These are phyloP conservation scores for Conus ventricosus DNA, from an alignment of 1,140 invertebrate species.

Conservation along the genomic window DNA sequence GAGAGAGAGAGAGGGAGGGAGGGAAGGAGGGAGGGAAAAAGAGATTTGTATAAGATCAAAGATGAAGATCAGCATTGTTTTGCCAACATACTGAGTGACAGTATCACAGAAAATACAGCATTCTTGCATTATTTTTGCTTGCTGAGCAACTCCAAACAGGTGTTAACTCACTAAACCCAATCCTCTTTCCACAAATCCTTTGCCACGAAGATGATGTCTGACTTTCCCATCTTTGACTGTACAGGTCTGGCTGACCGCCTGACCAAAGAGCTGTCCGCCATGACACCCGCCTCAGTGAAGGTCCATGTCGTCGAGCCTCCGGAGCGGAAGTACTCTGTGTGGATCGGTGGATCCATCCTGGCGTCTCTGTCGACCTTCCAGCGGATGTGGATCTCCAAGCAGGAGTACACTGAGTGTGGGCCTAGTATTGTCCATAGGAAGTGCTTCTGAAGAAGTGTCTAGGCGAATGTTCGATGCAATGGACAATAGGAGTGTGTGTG, in stretches of 20 bases:
- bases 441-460: constrained; percentile 48
- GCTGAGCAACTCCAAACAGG: background rate
- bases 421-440: constrained; percentile 83
- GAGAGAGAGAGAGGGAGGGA: background rate
- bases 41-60: background rate
- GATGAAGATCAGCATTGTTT: too few species aligned
- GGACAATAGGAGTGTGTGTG: background rate
- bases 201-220: background rate
- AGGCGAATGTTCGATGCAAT: background rate
- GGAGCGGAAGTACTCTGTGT: constrained; percentile 70
- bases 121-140: background rate
- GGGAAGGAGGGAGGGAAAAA: background rate
- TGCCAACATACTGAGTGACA: too few species aligned
- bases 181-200: background rate
- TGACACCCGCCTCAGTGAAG: constrained; percentile 84
- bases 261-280: constrained; percentile 84
- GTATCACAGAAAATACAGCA: background rate
- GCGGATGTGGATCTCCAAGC: constrained; percentile 78
- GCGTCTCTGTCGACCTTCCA: constrained; percentile 81
- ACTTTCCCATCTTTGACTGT: background rate
- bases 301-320: constrained; percentile 84
- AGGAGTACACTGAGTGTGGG: constrained; percentile 86
- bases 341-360: constrained; percentile 77
- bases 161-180: background rate
- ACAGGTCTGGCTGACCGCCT: constrained; percentile 51